Evolutionary conservation across 2,113 vertebrate species (phyloP).

Genomic region (Fregata magnificens): DNA sequence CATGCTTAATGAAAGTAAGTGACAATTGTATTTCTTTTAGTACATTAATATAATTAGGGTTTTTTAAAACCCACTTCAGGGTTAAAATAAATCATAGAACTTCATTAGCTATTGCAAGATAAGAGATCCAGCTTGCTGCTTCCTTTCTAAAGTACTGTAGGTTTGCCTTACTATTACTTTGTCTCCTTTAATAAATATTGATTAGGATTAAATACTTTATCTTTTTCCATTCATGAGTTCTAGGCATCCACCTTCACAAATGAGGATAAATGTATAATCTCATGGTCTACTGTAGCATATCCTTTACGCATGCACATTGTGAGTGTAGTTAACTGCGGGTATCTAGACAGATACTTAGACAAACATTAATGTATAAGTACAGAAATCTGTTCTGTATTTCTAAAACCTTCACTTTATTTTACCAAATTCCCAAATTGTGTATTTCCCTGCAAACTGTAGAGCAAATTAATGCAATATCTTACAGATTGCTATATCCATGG

Average conservation of each 20-base stretch:
- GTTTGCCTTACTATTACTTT: conserved; percentile 6
- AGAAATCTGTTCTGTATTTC: background rate
- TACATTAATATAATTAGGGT: background rate
- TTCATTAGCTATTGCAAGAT: background rate
- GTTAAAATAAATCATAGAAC: conserved; percentile 42
- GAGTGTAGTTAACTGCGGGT: background rate
- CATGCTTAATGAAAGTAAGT: conserved; percentile 6
- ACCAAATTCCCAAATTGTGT: background rate
- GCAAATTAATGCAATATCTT: background rate
- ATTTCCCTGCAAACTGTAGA: background rate
- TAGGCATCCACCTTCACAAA: conserved; percentile 31
- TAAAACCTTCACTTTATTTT: background rate
- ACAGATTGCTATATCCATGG: background rate
- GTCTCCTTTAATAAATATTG: conserved; percentile 56
- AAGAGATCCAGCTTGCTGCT: background rate
- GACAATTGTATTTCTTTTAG: conserved; percentile 7
- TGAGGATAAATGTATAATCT: conserved; percentile 56
- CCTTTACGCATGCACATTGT: background rate
- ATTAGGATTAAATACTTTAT: conserved; percentile 51
- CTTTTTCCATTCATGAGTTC: conserved; percentile 2
- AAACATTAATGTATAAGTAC: background rate
- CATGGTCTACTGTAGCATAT: background rate
- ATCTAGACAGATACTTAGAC: background rate
- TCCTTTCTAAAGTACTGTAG: background rate
- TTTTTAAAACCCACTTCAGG: background rate